Evolutionary conservation across 92 coral and sea anemone genomes (phyloP).

Genomic region (Umimayanthus kanabou): DNA sequence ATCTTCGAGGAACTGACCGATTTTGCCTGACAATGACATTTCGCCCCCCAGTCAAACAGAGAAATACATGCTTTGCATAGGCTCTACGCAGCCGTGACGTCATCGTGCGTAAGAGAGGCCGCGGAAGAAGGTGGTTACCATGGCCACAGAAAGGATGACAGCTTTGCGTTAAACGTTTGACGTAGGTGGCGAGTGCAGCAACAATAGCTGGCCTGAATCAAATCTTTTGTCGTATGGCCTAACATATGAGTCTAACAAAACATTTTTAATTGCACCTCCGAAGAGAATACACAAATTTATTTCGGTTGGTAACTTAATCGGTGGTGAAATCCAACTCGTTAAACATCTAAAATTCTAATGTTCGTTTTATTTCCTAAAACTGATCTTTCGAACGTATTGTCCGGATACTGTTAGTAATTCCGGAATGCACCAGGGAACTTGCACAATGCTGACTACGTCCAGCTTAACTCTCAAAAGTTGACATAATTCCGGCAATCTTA

Average conservation of each 20-base stretch:
- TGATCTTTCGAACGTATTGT: neutral
- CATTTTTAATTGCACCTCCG: slow-evolving; percentile 46
- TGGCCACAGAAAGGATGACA: slow-evolving; percentile 72
- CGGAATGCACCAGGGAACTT: slow-evolving; percentile 27
- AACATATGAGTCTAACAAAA: slow-evolving; percentile 41
- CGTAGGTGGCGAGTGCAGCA: slow-evolving; percentile 48
- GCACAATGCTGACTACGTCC: slow-evolving; percentile 12
- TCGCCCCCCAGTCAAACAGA: slow-evolving; percentile 66
- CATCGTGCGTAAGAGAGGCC: slow-evolving; percentile 92
- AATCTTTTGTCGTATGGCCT: slow-evolving; percentile 38
- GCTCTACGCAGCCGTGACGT: slow-evolving; percentile 85
- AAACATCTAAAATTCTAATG: neutral
- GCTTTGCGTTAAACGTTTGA: slow-evolving; percentile 71
- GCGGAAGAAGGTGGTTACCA: slow-evolving; percentile 86
- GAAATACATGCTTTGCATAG: slow-evolving; percentile 87
- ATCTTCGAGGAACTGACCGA: slow-evolving; percentile 65
- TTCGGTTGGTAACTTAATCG: neutral
- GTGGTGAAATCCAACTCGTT: neutral
- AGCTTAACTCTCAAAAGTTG: neutral
- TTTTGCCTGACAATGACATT: slow-evolving; percentile 81
- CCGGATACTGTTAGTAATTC: slow-evolving; percentile 6
- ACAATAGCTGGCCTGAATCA: slow-evolving; percentile 48
- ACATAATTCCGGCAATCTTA: slow-evolving; percentile 24
- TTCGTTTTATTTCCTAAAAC: neutral
- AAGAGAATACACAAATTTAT: neutral